These are phyloP conservation scores for Antidorcas marsupialis DNA, from an alignment of 2,113 vertebrate genomes.

Conservation along the genomic window DNA sequence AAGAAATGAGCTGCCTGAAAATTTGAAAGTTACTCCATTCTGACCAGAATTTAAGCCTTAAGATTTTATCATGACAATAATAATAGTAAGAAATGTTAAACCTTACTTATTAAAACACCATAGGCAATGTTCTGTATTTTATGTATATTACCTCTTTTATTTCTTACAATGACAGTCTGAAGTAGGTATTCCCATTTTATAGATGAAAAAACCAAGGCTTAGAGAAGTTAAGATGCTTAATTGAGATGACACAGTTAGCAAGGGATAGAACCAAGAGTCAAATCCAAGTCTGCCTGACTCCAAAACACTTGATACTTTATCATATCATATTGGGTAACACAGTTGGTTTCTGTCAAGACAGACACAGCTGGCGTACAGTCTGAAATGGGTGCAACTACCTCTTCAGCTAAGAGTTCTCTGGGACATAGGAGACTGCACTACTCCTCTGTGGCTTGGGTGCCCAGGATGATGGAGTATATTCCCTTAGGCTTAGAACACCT, in stretches of 20 bases:
- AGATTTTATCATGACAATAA: neutral
- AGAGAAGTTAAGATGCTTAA: neutral
- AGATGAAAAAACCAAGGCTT: neutral
- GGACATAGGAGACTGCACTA: neutral
- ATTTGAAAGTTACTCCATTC: conserved; percentile 42
- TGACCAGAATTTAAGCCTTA: conserved; percentile 37
- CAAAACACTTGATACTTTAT: conserved; percentile 33
- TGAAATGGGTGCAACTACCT: neutral
- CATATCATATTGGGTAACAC: neutral
- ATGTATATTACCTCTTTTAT: neutral
- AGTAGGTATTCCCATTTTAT: neutral
- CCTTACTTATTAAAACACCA: neutral
- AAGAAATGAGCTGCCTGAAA: conserved; percentile 55
- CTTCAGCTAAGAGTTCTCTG: neutral
- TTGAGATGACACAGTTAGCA: neutral
- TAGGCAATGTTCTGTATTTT: neutral
- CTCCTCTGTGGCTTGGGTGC: neutral
- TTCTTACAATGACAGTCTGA: neutral
- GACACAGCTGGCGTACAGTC: neutral
- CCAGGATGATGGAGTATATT: neutral
- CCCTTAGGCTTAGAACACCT: neutral
- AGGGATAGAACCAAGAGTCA: neutral
- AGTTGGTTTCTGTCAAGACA: neutral
- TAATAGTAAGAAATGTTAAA: neutral
- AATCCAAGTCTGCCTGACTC: neutral